These are phyloP conservation scores for human DNA, from an alignment of 2,113 vertebrate genomes.

Conservation along the genomic window DNA sequence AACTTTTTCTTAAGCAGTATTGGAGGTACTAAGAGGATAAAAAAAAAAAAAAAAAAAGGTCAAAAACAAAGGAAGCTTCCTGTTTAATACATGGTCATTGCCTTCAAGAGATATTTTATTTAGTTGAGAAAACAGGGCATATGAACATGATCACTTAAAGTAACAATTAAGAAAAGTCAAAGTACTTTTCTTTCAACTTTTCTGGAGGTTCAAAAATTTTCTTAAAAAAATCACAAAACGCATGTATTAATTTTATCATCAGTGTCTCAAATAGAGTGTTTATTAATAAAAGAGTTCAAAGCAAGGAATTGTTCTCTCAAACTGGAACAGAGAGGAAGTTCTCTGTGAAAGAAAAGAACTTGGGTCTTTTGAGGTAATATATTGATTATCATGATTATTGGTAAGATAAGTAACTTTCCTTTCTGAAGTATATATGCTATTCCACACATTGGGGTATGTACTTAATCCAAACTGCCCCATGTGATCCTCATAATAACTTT, in stretches of 20 bases:
- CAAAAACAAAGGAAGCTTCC: neutral
- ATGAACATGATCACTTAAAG: neutral
- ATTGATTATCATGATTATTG: neutral
- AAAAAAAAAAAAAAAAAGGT: neutral
- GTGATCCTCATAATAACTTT: neutral
- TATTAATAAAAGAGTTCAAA: neutral
- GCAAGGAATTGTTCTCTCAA: neutral
- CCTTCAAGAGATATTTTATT: neutral
- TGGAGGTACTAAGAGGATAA: neutral
- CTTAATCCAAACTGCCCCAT: too few species aligned
- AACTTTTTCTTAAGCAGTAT: neutral
- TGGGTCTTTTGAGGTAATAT: neutral
- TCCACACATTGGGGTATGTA: accelerated
- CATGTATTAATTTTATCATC: neutral
- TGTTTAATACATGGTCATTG: neutral
- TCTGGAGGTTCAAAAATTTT: neutral
- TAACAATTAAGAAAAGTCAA: neutral
- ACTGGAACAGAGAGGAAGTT: neutral
- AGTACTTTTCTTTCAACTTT: neutral
- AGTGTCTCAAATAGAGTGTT: neutral
- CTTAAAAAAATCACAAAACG: neutral
- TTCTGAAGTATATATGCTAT: neutral
- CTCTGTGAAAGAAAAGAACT: neutral
- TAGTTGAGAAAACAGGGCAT: neutral
- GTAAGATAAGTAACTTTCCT: neutral